A percentile compares a stretch with the other conserved stretches of the same genome.
Evolutionary conservation across 2,797 vertebrate genomes (phyloP).

Genomic region (Enteromius radiatus): DNA sequence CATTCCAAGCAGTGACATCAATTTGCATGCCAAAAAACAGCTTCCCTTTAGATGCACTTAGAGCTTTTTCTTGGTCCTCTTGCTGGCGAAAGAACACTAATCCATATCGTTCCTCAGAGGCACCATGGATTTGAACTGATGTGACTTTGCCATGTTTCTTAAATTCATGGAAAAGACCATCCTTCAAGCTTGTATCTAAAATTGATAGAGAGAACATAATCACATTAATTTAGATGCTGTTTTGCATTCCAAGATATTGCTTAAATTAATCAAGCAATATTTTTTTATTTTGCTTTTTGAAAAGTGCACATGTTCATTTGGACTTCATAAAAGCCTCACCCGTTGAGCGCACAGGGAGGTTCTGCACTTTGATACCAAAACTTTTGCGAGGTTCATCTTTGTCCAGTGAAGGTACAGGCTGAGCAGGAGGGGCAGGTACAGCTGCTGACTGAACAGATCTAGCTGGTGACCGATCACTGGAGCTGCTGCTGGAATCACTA

Average conservation of each 20-base stretch:
- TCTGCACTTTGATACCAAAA: constrained; percentile 99
- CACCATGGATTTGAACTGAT: constrained; percentile 96
- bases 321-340: constrained; percentile 74
- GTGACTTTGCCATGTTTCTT: constrained; percentile 99
- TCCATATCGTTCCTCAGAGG: constrained; percentile 95
- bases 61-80: constrained; percentile 98
- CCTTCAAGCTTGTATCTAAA: constrained; percentile 97
- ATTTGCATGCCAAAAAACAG: constrained; percentile 99
- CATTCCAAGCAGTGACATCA: constrained; percentile 96
- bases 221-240: background rate
- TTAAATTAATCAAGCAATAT: background rate
- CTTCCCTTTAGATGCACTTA: constrained; percentile 95
- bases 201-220: constrained; percentile 45
- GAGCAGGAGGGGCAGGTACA: constrained; percentile 91
- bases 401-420: constrained; percentile 89
- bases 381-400: constrained; percentile 99
- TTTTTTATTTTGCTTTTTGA: background rate
- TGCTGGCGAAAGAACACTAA: constrained; percentile 98
- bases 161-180: constrained; percentile 98
- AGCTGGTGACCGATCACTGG: constrained; percentile 94
- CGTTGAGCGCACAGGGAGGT: constrained; percentile 98
- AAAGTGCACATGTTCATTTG: background rate
- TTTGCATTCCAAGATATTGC: background rate
- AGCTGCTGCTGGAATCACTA: constrained; percentile 97
- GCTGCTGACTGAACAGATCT: constrained; percentile 96